Evolutionary conservation across 1,140 invertebrate genomes (phyloP), one percentile per base, ranked within the genome.

Genomic region (Onthophagus taurus): DNA sequence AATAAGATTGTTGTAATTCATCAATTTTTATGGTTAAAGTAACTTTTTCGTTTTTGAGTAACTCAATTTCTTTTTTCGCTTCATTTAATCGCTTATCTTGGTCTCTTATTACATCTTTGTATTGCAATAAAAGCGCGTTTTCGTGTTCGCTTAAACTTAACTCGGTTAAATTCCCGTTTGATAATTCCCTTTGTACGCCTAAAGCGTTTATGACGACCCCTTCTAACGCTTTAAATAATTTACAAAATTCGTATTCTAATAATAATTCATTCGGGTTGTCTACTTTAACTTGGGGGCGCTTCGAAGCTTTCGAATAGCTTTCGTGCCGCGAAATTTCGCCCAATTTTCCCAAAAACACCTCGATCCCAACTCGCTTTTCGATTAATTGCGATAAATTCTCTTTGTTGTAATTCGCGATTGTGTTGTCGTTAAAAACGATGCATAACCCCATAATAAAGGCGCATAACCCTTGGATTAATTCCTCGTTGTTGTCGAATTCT

Each of bases 241-340:
- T 80, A 58, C 90, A 95, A 70, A 97, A 99, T 65, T 97, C 89
- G 66, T 91, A 91, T 66, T 99, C 96, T 38, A 98, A 75, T 17
- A 96, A 69, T 13, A 97, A 71, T 51, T 97, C 89, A 8, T 69
- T 70, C 4, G 88, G 69, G 48, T 80, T 68, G 60, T 81, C 85
- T 9, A 79, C 81, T 23, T 77, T 72, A 3, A 90, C 75, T 63
- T 97, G 90, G 2, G 95, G 93, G 61, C 91, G 89, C 67, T 97
- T 97, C 2, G 88, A 78, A 19, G 94, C 89, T 60, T 80, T 77
- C 20, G 84, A 88, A 68, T 97, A 99, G 20, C 80, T 74, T 68
- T 98, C 94, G 58, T 92, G 88, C 44, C 84, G 81, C 0, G 83
- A 79, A 26, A 98, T 82, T 47, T 89, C 83, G 35, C 78, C 78